Conservation (phyloP, 2,797 vertebrate genomes). For the Cirrhinus mrigala region DNA sequence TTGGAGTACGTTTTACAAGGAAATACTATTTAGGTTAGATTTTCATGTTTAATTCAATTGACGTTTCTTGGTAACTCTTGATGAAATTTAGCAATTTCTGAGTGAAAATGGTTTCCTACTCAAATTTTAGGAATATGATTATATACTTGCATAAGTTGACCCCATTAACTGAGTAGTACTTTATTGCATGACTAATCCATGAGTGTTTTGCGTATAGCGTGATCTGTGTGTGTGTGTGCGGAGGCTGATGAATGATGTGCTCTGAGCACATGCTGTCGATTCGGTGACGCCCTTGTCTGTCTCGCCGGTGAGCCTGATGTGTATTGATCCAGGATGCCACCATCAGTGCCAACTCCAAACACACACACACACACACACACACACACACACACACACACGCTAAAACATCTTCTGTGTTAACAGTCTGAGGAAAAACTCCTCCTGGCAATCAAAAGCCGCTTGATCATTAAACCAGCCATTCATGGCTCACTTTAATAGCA, state of each 20-base stretch:
- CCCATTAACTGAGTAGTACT: background rate
- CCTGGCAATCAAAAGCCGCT: conserved; percentile 21
- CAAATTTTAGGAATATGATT: background rate
- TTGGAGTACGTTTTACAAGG: background rate
- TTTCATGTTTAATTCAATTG: background rate
- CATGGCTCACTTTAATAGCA: conserved; percentile 10
- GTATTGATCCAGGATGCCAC: conserved; percentile 56
- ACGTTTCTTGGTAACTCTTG: background rate
- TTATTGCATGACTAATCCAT: background rate
- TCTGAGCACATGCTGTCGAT: conserved; percentile 42
- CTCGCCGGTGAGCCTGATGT: conserved; percentile 50
- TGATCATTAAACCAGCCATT: conserved; percentile 8
- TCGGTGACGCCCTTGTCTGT: conserved; percentile 47
- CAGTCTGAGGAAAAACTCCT: conserved; percentile 24
- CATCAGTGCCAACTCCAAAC: conserved; percentile 38
- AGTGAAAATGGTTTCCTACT: background rate
- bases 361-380: too few relatives aligned
- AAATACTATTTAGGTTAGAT: background rate
- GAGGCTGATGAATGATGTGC: conserved; percentile 34
- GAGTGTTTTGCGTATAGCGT: conserved; percentile 12
- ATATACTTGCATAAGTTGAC: background rate
- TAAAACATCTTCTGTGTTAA: background rate
- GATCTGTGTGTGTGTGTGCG: conserved; percentile 32
- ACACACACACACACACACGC: conserved; percentile 25
- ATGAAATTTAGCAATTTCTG: background rate